Evolutionary conservation across 1,140 invertebrate genomes (phyloP).

Genomic region (Heliconius hermathena): DNA sequence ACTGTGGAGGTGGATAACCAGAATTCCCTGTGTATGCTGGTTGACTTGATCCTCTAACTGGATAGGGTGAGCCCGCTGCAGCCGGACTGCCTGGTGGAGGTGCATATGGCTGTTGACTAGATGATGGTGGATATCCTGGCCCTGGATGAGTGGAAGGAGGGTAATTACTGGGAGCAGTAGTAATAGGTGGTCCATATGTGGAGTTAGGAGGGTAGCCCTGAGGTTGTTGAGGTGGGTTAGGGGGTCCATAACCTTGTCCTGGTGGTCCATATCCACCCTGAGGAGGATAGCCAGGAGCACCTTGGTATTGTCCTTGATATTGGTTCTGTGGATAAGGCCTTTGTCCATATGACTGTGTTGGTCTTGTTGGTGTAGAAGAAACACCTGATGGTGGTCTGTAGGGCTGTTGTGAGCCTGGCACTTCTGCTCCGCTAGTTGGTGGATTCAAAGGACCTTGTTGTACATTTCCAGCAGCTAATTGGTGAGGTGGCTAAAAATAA

Average conservation of each 20-base stretch:
- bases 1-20: constrained; percentile 72
- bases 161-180: constrained; percentile 77
- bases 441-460: constrained; percentile 66
- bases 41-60: constrained; percentile 67
- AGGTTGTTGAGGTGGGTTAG: constrained; percentile 74
- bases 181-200: constrained; percentile 79
- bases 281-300: constrained; percentile 72
- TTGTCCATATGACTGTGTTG: constrained; percentile 79
- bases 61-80: constrained; percentile 71
- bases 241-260: constrained; percentile 78
- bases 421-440: constrained; percentile 68
- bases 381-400: constrained; percentile 74
- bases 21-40: constrained; percentile 73
- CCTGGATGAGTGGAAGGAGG: constrained; percentile 75
- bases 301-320: constrained; percentile 81
- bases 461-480: constrained; percentile 69
- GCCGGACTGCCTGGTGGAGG: constrained; percentile 77
- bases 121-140: constrained; percentile 73
- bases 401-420: constrained; percentile 62
- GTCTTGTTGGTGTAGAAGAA: constrained; percentile 73
- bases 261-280: constrained; percentile 76
- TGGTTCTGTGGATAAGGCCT: constrained; percentile 79
- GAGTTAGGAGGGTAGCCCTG: constrained; percentile 79
- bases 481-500: constrained; percentile 75
- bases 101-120: constrained; percentile 75